Evolutionary conservation across 2,113 vertebrate genomes (phyloP).

Genomic region (Pleuronectes platessa): DNA sequence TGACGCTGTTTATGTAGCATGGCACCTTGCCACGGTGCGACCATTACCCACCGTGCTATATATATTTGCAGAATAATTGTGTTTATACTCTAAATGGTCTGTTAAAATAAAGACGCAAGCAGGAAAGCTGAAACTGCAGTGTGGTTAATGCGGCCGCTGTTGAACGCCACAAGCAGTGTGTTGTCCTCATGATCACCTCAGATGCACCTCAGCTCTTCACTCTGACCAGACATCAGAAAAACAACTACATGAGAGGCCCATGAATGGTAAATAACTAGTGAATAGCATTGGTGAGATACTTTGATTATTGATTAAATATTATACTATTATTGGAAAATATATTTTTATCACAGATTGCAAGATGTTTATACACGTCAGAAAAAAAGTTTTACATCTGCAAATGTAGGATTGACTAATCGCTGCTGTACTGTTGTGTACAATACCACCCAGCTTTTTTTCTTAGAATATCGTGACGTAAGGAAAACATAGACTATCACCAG

Average conservation of each 20-base stretch:
- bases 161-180: not conserved
- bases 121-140: not conserved
- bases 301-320: not conserved
- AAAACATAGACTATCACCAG: too few species aligned
- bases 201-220: constrained; percentile 26
- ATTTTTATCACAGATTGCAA: not conserved
- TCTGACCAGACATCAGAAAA: constrained; percentile 19
- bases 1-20: constrained; percentile 30
- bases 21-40: constrained; percentile 24
- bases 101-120: constrained; percentile 1
- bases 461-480: too few species aligned
- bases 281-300: not conserved
- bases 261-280: not conserved
- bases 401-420: too few species aligned
- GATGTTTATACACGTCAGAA: too few species aligned
- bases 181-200: not conserved
- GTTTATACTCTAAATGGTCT: constrained; percentile 12
- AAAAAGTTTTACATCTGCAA: too few species aligned
- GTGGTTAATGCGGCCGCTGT: not conserved
- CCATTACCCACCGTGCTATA: constrained; percentile 18
- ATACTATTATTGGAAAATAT: not conserved
- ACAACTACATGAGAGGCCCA: not conserved
- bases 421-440: too few species aligned
- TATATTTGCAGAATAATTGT: constrained; percentile 31
- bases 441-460: too few species aligned